A percentile compares a stretch with the other conserved stretches of the same genome.
phyloP scores from a whole-genome alignment of 2,888 invertebrate species.

The Galeopsomyia nigrocyanea region DNA sequence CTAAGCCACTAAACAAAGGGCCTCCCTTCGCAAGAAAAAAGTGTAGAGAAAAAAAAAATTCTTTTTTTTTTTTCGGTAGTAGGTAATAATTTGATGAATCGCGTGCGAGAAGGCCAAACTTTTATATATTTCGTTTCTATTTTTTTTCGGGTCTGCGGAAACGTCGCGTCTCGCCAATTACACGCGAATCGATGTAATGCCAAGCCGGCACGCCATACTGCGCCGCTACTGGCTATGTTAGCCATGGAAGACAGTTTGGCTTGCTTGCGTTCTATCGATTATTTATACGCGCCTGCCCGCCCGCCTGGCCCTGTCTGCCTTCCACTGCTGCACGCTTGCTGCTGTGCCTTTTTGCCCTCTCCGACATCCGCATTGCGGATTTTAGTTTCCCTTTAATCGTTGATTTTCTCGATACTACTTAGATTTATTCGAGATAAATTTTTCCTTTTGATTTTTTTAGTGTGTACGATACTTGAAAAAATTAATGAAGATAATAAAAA shows the following conservation, averaged over 20 bases:
- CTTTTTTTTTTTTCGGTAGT: too few species aligned
- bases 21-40: not conserved
- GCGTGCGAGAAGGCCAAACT: slow-evolving; percentile 16
- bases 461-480: too few species aligned
- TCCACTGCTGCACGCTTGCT: not conserved
- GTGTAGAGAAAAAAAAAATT: too few species aligned
- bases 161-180: slow-evolving; percentile 27
- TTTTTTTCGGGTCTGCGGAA: slow-evolving; percentile 18
- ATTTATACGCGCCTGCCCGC: not conserved
- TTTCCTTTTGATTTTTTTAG: too few species aligned
- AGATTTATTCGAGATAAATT: too few species aligned
- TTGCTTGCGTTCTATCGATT: slow-evolving; percentile 38
- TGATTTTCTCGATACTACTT: too few species aligned
- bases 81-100: slow-evolving; percentile 34
- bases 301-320: slow-evolving; percentile 7
- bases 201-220: too few species aligned
- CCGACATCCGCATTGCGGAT: slow-evolving; percentile 37
- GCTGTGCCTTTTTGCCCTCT: not conserved
- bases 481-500: too few species aligned
- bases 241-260: not conserved
- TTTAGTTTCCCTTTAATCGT: too few species aligned
- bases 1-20: slow-evolving; percentile 27
- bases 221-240: not conserved
- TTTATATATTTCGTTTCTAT: not conserved
- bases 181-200: slow-evolving; percentile 23